These are phyloP conservation scores for Cerceris rybyensis DNA, from an alignment of 2,888 invertebrate species.

Conservation along the genomic window DNA sequence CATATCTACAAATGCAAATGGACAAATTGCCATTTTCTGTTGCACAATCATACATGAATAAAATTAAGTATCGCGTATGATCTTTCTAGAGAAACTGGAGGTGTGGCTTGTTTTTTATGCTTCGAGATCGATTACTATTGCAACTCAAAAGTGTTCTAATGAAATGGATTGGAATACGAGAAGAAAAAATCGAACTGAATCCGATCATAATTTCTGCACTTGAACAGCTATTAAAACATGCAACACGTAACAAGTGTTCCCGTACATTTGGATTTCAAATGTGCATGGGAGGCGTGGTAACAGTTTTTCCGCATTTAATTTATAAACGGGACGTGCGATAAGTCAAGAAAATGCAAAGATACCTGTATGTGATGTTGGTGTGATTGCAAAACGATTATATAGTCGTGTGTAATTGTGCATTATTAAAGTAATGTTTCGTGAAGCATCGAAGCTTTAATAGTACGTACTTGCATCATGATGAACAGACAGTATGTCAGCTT, in stretches of 20 bases:
- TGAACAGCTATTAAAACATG: not conserved
- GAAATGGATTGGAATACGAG: not conserved
- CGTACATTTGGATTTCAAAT: not conserved
- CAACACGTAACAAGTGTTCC: not conserved
- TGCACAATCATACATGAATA: too few species aligned
- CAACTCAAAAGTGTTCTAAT: not conserved
- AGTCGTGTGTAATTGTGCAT: too few species aligned
- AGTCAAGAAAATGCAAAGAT: not conserved
- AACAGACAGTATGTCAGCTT: not conserved
- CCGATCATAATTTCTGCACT: not conserved
- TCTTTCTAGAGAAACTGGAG: not conserved
- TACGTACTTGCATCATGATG: not conserved
- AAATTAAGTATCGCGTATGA: too few species aligned
- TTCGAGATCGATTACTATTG: not conserved
- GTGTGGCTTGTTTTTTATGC: not conserved
- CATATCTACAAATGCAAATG: too few species aligned
- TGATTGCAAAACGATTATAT: too few species aligned
- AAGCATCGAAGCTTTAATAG: not conserved
- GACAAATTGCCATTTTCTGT: too few species aligned
- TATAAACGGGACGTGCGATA: not conserved
- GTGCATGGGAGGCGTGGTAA: not conserved
- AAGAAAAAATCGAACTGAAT: not conserved
- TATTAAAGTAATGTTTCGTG: too few species aligned
- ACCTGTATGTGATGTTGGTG: too few species aligned
- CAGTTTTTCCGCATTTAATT: not conserved